These are phyloP conservation scores for Drosophila truncata DNA, from an alignment of 1,140 invertebrate species.

Conservation along the genomic window DNA sequence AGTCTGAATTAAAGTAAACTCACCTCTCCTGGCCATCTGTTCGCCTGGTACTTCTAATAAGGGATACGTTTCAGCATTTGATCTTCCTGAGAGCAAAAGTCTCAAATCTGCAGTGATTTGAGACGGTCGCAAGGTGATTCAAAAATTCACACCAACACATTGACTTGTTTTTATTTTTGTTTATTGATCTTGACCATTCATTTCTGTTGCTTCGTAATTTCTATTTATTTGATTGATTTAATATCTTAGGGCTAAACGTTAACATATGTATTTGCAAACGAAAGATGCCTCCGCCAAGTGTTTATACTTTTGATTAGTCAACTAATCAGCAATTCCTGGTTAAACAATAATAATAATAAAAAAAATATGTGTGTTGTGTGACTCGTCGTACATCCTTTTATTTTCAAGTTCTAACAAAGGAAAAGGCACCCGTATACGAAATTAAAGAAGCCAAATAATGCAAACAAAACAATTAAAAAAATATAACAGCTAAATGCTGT, in stretches of 20 bases:
- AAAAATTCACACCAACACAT: background rate
- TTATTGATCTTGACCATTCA: slow-evolving; percentile 23
- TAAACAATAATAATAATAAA: slow-evolving; percentile 8
- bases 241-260: slow-evolving; percentile 40
- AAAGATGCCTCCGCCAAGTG: slow-evolving; percentile 19
- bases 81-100: too few species aligned
- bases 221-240: slow-evolving; percentile 48
- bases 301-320: slow-evolving; percentile 16
- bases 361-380: slow-evolving; percentile 4
- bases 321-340: slow-evolving; percentile 20
- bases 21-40: too few species aligned
- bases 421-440: slow-evolving; percentile 1
- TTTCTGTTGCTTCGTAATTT: slow-evolving; percentile 16
- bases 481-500: slow-evolving; percentile 7
- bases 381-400: background rate
- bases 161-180: slow-evolving; percentile 2
- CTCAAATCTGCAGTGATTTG: too few species aligned
- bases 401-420: background rate
- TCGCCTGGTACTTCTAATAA: too few species aligned
- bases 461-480: slow-evolving; percentile 37
- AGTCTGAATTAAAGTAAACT: too few species aligned
- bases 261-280: slow-evolving; percentile 40
- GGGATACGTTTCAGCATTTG: too few species aligned
- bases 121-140: too few species aligned
- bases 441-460: slow-evolving; percentile 3